Conservation (phyloP, 2,113 vertebrate genomes). For the Amphiprion percula region DNA sequence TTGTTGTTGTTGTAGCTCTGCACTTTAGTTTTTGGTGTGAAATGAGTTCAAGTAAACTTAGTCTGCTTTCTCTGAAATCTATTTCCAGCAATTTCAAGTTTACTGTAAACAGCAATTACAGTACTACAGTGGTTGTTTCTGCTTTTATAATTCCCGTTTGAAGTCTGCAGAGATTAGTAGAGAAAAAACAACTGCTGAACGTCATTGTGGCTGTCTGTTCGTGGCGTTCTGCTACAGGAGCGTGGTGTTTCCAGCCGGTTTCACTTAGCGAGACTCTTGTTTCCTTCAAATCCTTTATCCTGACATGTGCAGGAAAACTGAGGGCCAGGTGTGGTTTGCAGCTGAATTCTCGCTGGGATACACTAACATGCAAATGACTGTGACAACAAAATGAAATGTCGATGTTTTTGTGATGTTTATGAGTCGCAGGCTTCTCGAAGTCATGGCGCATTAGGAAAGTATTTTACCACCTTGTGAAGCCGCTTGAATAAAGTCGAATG, state of each 20-base stretch:
- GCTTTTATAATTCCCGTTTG: constrained; percentile 35
- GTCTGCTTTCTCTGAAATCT: constrained; percentile 56
- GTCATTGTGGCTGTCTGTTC: constrained; percentile 3
- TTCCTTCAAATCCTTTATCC: constrained; percentile 51
- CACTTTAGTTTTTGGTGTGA: constrained; percentile 38
- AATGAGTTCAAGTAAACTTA: constrained; percentile 25
- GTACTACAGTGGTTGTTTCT: constrained; percentile 40
- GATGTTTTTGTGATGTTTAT: constrained; percentile 21
- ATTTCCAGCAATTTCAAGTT: constrained; percentile 51
- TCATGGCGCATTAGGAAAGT: not conserved
- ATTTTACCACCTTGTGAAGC: constrained; percentile 13
- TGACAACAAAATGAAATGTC: constrained; percentile 25
- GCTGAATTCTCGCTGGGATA: constrained; percentile 49
- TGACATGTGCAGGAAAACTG: constrained; percentile 42
- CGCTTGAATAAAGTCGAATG: constrained; percentile 9
- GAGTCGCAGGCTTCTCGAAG: constrained; percentile 2
- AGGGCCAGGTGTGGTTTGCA: constrained; percentile 57
- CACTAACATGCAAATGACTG: constrained; percentile 35
- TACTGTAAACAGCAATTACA: constrained; percentile 63
- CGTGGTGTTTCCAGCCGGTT: constrained; percentile 47
- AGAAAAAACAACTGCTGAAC: constrained; percentile 27
- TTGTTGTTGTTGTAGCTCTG: constrained; percentile 27
- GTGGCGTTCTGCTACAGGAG: constrained; percentile 11
- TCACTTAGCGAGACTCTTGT: constrained; percentile 44
- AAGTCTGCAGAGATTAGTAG: constrained; percentile 48